Base-by-base conservation (phyloP, 2,113 vertebrate genomes). In the Leptobrachium leishanense region DNA sequence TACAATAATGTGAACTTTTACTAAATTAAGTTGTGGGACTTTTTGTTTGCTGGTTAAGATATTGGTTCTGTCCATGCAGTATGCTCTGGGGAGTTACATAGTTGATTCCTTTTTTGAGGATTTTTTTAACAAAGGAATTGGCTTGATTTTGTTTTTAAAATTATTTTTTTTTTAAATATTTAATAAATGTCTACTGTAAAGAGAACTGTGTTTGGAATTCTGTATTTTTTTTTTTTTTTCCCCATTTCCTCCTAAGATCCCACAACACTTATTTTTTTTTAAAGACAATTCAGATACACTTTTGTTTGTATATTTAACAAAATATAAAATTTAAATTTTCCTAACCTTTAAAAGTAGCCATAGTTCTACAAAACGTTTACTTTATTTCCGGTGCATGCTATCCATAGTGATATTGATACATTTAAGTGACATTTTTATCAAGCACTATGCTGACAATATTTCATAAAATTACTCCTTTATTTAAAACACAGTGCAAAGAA, bases 181-280 rank as follows among this genome's bases (percentile, higher is more conserved):
- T 64, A 79, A 75, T 73, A 79, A 79, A 79, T 73, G 41, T 73
- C 72, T 79, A 13, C 43, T 57, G 43, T 55, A 44, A 13, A 41
- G 62, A 42, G 43, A 39, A 74, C 12, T 67, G 77, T 73, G 40
- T 79, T 79, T 71, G 68, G 12, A 50, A 50, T 50, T 50, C 46
- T 50, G 46, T 50, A 50, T 5, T 50, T 50, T 5, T 50, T 1
- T 50, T 46, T 50, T 50, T 8, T 8, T 50, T 50, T 43, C 20
- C 20, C 20, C 20, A 31, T 31, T 31, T 31, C 20, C 20, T 31
- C 20, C 20, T 31, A 31, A 31, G 20, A 31, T 31, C 20, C 20
- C 20, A 31, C 20, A 31, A 31, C 20, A 31, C 20, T 31, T 31
- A 31, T 31, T 31, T 31, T 31, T 31, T 31, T 31, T 31, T 31